Percentiles rank a stretch among this genome's conserved stretches.
These are phyloP conservation scores for Halichoeres trimaculatus DNA, from an alignment of 2,113 vertebrate genomes.

Conservation along the genomic window DNA sequence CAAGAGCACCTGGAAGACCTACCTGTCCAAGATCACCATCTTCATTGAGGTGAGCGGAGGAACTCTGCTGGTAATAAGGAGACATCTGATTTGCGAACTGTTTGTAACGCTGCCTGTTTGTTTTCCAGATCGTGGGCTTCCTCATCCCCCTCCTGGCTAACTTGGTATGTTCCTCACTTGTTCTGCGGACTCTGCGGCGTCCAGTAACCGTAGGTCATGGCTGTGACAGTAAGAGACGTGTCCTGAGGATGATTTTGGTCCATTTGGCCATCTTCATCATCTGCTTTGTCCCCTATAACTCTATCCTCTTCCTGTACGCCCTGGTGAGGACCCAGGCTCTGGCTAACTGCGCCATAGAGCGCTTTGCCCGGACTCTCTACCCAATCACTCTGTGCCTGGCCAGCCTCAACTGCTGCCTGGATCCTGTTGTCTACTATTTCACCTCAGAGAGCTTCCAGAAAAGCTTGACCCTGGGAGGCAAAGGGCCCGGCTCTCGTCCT, in stretches of 20 bases:
- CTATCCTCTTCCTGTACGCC: constrained; percentile 94
- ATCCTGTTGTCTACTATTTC: constrained; percentile 98
- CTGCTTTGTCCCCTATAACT: constrained; percentile 98
- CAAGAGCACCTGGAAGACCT: constrained; percentile 95
- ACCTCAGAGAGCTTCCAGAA: constrained; percentile 98
- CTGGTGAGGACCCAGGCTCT: constrained; percentile 94
- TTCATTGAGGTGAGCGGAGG: constrained; percentile 90
- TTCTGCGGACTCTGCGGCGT: constrained; percentile 92
- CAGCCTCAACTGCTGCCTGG: constrained; percentile 96
- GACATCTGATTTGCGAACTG: background rate
- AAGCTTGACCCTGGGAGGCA: constrained; percentile 89
- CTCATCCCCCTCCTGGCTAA: constrained; percentile 93
- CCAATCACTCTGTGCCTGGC: constrained; percentile 95
- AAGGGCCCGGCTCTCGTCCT: constrained; percentile 83
- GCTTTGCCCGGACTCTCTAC: constrained; percentile 93
- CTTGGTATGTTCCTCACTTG: constrained; percentile 94
- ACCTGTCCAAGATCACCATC: constrained; percentile 98
- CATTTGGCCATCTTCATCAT: constrained; percentile 95
- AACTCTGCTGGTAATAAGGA: background rate
- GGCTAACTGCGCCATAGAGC: constrained; percentile 91
- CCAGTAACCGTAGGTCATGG: constrained; percentile 91
- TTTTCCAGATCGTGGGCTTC: constrained; percentile 88
- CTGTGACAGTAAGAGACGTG: constrained; percentile 94
- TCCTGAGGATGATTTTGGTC: constrained; percentile 95
- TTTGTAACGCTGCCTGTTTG: background rate